Conservation (phyloP, 2,888 invertebrate species). For the Steromphala cineraria region DNA sequence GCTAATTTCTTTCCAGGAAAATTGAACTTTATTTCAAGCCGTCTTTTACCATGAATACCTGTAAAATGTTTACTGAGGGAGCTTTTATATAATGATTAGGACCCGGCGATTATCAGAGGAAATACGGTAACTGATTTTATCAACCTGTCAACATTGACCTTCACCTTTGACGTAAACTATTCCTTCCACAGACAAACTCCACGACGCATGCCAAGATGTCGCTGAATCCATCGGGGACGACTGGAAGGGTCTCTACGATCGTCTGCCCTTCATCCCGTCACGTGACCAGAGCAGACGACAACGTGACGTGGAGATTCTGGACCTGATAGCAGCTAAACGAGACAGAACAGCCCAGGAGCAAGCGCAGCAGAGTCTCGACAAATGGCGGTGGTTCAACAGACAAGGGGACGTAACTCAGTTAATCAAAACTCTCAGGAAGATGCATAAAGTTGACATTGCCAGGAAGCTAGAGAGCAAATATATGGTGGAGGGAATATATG, state of each 20-base stretch:
- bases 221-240: slow-evolving; percentile 62
- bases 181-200: slow-evolving; percentile 49
- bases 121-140: too few species aligned
- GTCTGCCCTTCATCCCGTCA: slow-evolving; percentile 64
- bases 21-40: too few species aligned
- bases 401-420: slow-evolving; percentile 57
- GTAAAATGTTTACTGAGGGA: too few species aligned
- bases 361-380: slow-evolving; percentile 59
- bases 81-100: too few species aligned
- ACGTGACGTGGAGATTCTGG: slow-evolving; percentile 62
- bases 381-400: slow-evolving; percentile 65
- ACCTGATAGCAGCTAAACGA: slow-evolving; percentile 51
- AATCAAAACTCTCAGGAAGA: slow-evolving; percentile 51
- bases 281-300: slow-evolving; percentile 53
- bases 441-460: slow-evolving; percentile 57
- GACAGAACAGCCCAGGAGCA: slow-evolving; percentile 59
- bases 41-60: too few species aligned
- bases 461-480: slow-evolving; percentile 57
- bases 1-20: too few species aligned
- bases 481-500: slow-evolving; percentile 48
- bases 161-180: neutral
- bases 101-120: too few species aligned
- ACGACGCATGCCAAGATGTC: slow-evolving; percentile 62
- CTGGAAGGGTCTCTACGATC: slow-evolving; percentile 64
- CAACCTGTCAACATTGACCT: too few species aligned